Percentiles rank a stretch among this genome's conserved stretches.
phyloP scores from a whole-genome alignment of 2,113 vertebrate species.

The Felis catus region F.catus_Fca126_mat1.0 CM031413.1:78792001-78792500 shows the following conservation, averaged over 20 bases:
- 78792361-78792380: neutral
- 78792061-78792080: too few species aligned
- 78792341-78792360: too few species aligned
- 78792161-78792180: neutral
- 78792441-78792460: neutral
- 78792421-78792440: conserved; percentile 13
- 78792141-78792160: neutral
- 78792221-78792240: neutral
- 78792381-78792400: neutral
- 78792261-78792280: neutral
- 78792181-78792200: neutral
- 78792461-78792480: neutral
- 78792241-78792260: too few species aligned
- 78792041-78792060: neutral
- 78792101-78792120: neutral
- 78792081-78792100: neutral
- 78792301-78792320: neutral
- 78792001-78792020: neutral
- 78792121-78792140: neutral
- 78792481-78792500: neutral
- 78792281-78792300: neutral
- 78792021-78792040: neutral
- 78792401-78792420: neutral
- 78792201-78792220: neutral
- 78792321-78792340: too few species aligned